These are phyloP conservation scores for Poecilia velifera DNA, from an alignment of 2,797 vertebrate species.

Conservation along the genomic window DNA sequence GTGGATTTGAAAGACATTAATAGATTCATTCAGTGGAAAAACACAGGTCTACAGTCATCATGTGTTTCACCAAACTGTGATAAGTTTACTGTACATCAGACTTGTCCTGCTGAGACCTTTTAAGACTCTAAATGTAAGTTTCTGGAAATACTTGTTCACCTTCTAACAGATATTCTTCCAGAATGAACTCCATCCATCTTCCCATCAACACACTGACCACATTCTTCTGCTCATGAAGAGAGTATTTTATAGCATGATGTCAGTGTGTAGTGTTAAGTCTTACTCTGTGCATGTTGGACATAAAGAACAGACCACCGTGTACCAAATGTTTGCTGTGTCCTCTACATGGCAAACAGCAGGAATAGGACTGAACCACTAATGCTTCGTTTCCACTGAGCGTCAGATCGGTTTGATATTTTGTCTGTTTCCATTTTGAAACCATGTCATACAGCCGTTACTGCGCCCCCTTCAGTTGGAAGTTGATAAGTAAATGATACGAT, in stretches of 20 bases:
- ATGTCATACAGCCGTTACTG: not conserved
- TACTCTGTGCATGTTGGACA: not conserved
- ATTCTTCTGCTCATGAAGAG: not conserved
- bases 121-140: not conserved
- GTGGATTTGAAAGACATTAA: not conserved
- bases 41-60: not conserved
- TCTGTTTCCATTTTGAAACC: not conserved
- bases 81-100: not conserved
- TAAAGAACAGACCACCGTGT: not conserved
- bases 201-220: not conserved
- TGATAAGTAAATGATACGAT: not conserved
- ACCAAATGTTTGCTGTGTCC: not conserved
- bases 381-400: not conserved
- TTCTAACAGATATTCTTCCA: not conserved
- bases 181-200: not conserved
- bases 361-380: not conserved
- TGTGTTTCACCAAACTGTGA: not conserved
- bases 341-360: not conserved
- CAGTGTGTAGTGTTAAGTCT: not conserved
- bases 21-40: not conserved
- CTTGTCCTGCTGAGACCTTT: not conserved
- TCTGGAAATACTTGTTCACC: not conserved
- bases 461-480: not conserved
- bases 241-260: not conserved
- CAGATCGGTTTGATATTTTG: not conserved